Conservation (phyloP, 1,140 invertebrate species). For the Conus ventricosus region DNA sequence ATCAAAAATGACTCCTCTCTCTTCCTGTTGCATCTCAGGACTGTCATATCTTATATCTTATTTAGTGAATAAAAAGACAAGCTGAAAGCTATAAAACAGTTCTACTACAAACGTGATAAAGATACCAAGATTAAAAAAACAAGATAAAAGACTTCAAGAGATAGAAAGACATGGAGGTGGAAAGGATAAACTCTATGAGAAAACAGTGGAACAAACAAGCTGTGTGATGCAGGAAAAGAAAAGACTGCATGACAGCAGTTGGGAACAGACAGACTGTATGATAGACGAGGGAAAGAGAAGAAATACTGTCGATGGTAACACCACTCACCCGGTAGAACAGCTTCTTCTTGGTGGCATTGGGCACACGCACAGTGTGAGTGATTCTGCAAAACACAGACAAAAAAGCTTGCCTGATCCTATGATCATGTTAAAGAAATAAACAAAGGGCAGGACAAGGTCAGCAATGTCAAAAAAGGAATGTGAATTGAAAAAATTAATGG, state of each 20-base stretch:
- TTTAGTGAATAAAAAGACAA: too few relatives aligned
- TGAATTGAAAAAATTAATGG: too few relatives aligned
- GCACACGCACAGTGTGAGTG: constrained; percentile 62
- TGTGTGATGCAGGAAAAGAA: neutral
- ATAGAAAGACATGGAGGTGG: neutral
- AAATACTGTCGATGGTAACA: neutral
- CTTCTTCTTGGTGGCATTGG: constrained; percentile 72
- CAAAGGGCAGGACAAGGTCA: too few relatives aligned
- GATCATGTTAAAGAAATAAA: too few relatives aligned
- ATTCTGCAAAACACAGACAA: constrained; percentile 53
- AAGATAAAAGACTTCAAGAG: neutral
- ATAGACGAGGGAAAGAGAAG: neutral
- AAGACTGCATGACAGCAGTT: neutral
- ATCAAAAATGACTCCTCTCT: too few relatives aligned
- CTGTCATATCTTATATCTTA: too few relatives aligned
- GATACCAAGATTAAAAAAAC: neutral
- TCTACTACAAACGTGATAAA: too few relatives aligned
- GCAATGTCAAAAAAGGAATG: too few relatives aligned
- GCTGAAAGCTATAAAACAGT: too few relatives aligned
- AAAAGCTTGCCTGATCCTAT: too few relatives aligned
- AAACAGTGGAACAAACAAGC: neutral
- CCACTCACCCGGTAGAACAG: constrained; percentile 66
- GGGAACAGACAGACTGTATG: neutral
- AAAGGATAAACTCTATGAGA: neutral
- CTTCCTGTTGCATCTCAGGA: too few relatives aligned